Percentiles rank a stretch among this genome's conserved stretches.
Conservation (phyloP, 2,888 invertebrate genomes). For the Oscheius myriophilus region DNA sequence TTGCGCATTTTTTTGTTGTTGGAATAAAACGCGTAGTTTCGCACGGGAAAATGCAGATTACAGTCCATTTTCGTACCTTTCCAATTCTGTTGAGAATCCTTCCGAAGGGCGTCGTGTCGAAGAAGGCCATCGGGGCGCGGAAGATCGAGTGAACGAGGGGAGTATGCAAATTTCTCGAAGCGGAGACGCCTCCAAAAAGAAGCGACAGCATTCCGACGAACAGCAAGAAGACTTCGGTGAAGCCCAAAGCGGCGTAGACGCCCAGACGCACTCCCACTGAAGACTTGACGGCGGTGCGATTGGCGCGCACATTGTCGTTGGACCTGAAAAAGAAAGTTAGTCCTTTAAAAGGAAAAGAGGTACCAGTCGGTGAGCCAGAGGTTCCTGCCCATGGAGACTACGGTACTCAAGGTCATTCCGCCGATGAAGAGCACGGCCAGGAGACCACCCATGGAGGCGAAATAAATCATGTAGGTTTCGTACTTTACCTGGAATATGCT, state of each 20-base stretch:
- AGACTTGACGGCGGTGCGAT: constrained; percentile 32
- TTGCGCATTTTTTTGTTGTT: too few relatives aligned
- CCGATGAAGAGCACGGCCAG: constrained; percentile 58
- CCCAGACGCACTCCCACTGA: constrained; percentile 59
- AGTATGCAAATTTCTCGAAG: constrained; percentile 65
- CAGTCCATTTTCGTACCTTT: too few relatives aligned
- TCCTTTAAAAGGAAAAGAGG: neutral
- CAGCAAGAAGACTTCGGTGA: constrained; percentile 64
- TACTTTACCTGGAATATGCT: constrained; percentile 54
- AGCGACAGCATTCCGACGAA: constrained; percentile 68
- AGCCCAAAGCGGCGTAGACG: constrained; percentile 68
- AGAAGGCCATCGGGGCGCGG: constrained; percentile 69
- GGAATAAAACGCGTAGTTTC: too few relatives aligned
- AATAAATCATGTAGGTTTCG: constrained; percentile 64
- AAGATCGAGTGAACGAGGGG: constrained; percentile 67
- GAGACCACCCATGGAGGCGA: constrained; percentile 63
- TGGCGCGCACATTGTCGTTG: constrained; percentile 60
- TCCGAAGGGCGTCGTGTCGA: constrained; percentile 69
- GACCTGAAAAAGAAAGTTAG: constrained; percentile 44
- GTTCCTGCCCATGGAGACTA: constrained; percentile 66
- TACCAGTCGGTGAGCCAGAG: constrained; percentile 69
- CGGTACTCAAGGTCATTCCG: constrained; percentile 63
- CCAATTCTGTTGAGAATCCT: constrained; percentile 68
- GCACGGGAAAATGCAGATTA: too few relatives aligned
- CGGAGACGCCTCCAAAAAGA: constrained; percentile 66